A percentile compares a stretch with the other conserved stretches of the same genome.
Conservation (phyloP, 1,140 invertebrate genomes). For the Diabrotica virgifera region DNA sequence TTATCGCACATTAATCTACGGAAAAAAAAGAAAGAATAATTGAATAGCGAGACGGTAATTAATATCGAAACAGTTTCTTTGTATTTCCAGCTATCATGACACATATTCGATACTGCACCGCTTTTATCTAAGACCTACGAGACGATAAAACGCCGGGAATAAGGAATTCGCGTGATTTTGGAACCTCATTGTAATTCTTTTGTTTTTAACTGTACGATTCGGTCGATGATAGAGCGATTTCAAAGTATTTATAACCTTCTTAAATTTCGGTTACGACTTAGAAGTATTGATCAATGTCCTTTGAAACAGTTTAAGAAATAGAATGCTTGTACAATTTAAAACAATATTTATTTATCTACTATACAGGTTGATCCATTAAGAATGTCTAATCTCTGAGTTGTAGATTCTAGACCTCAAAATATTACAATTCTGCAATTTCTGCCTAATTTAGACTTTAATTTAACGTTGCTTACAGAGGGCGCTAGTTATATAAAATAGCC, state of each 20-base stretch:
- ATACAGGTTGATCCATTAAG: no score
- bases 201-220: constrained; percentile 18
- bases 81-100: constrained; percentile 22
- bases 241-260: not conserved
- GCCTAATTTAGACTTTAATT: no score
- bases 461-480: no score
- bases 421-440: no score
- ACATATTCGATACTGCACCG: constrained; percentile 20
- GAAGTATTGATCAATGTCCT: no score
- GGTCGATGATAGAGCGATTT: constrained; percentile 22
- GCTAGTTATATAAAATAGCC: no score
- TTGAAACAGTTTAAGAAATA: no score
- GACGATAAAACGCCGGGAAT: constrained; percentile 18
- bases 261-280: no score
- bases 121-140: constrained; percentile 13
- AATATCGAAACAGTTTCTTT: constrained; percentile 20
- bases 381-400: no score
- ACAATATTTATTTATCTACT: no score
- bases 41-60: constrained; percentile 14
- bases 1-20: not conserved
- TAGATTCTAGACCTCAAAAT: no score
- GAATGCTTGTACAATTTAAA: no score
- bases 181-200: constrained; percentile 23
- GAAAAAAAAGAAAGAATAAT: constrained; percentile 16
- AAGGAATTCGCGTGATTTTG: constrained; percentile 22